phyloP scores from a whole-genome alignment of 2,113 vertebrate genomes.

The Petroica traversi region DNA sequence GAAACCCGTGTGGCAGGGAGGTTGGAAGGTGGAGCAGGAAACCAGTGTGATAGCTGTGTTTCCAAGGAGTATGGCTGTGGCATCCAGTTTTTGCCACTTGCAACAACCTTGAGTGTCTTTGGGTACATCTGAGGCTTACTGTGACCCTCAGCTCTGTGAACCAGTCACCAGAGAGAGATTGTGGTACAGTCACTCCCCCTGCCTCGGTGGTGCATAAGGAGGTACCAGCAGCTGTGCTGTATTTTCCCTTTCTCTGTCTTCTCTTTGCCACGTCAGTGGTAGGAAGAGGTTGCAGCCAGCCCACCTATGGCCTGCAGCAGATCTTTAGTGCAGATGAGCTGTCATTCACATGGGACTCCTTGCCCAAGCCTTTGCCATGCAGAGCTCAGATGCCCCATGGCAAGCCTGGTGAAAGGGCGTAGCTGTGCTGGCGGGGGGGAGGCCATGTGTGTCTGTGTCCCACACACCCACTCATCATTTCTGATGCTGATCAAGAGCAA shows the following conservation, averaged over 20 bases:
- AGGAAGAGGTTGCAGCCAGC: not conserved
- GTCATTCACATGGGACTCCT: not conserved
- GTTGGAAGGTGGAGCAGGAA: not conserved
- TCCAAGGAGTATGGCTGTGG: not conserved
- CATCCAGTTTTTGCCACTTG: not conserved
- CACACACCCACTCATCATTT: not conserved
- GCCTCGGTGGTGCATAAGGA: rapidly evolving
- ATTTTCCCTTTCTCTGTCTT: not conserved
- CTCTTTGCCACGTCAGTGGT: not conserved
- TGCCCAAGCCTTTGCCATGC: not conserved
- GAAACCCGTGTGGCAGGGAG: not conserved
- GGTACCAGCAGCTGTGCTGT: not conserved
- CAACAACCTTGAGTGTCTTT: rapidly evolving
- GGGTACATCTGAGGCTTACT: not conserved
- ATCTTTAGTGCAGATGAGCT: not conserved
- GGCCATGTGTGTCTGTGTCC: not conserved
- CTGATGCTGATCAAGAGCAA: not conserved
- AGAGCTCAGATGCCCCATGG: not conserved
- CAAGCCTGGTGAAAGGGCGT: not conserved
- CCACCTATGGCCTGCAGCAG: rapidly evolving
- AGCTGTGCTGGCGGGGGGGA: not conserved
- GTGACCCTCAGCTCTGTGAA: not conserved
- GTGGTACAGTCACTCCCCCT: not conserved
- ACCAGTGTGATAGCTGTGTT: not conserved
- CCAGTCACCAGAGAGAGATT: too few species aligned